Percentiles rank a stretch among this genome's conserved stretches.
These are phyloP conservation scores for Azorinus chamasolen DNA, from an alignment of 2,888 invertebrate species.

Conservation along the genomic window DNA sequence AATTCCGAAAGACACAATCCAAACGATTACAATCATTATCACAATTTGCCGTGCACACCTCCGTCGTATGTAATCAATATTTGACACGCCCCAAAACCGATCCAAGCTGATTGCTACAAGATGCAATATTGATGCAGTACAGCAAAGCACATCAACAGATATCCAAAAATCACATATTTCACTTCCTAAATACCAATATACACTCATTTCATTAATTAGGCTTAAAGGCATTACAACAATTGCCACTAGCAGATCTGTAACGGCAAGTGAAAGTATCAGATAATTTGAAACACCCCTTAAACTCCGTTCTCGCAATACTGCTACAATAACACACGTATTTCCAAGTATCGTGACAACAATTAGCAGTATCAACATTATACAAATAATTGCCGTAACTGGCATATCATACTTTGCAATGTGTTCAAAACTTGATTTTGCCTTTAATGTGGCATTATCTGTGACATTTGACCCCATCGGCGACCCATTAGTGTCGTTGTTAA, in stretches of 20 bases:
- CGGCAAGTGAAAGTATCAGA: constrained; percentile 97
- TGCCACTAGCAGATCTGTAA: constrained; percentile 98
- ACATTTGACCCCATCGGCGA: no score
- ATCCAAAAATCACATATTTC: constrained; percentile 98
- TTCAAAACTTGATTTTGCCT: constrained; percentile 2
- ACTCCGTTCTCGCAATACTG: constrained; percentile 96
- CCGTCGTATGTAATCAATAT: constrained; percentile 98
- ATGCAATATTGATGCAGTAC: constrained; percentile 98
- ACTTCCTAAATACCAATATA: constrained; percentile 94
- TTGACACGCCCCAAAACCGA: constrained; percentile 99
- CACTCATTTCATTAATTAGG: constrained; percentile 86
- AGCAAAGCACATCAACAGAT: constrained; percentile 98
- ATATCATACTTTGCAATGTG: constrained; percentile 73
- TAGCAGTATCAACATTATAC: constrained; percentile 90
- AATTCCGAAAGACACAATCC: constrained; percentile 96
- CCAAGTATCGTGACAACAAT: constrained; percentile 98
- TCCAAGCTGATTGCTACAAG: constrained; percentile 98
- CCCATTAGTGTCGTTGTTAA: no score
- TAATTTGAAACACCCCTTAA: constrained; percentile 98
- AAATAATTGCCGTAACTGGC: constrained; percentile 69
- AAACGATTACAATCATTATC: constrained; percentile 96
- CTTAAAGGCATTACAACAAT: constrained; percentile 91
- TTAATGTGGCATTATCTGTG: no score
- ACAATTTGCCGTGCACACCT: constrained; percentile 93
- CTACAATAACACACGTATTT: constrained; percentile 99